These are phyloP conservation scores for Malurus melanocephalus DNA, from an alignment of 2,113 vertebrate genomes.

Conservation along the genomic window DNA sequence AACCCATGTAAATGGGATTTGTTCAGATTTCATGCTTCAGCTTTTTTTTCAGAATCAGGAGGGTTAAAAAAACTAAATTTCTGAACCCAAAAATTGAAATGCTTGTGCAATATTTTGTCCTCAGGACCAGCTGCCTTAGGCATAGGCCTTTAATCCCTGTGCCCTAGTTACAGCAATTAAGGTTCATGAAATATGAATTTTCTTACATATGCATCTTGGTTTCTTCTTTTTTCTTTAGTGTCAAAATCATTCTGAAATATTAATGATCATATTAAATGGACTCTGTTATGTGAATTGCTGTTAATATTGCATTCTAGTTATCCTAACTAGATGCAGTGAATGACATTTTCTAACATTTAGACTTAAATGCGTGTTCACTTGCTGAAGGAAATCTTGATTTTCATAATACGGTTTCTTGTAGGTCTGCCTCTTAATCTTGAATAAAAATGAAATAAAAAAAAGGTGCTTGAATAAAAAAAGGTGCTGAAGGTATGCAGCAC, in stretches of 20 bases:
- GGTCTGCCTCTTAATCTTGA: not conserved
- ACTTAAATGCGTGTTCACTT: not conserved
- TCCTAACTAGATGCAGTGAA: not conserved
- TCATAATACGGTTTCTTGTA: not conserved
- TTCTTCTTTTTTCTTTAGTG: slow-evolving; percentile 16
- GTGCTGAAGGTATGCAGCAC: not conserved
- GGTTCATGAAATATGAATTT: slow-evolving; percentile 53
- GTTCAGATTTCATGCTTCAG: not conserved
- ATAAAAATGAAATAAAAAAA: not conserved
- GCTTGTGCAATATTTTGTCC: not conserved
- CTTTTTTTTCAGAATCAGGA: not conserved
- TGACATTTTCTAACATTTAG: slow-evolving; percentile 14
- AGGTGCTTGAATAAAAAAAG: not conserved
- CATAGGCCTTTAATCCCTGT: slow-evolving; percentile 30
- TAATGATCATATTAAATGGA: slow-evolving; percentile 13
- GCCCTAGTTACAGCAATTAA: slow-evolving; percentile 50
- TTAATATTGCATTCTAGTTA: slow-evolving; percentile 3
- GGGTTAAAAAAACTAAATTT: not conserved
- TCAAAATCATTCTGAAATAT: slow-evolving; percentile 45
- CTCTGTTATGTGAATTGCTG: not conserved
- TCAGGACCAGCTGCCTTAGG: slow-evolving; percentile 1
- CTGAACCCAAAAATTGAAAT: not conserved
- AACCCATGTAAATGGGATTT: not conserved
- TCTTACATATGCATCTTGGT: slow-evolving; percentile 6
- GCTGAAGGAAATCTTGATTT: not conserved